Evolutionary conservation across 2,113 vertebrate species (phyloP), one percentile per base, ranked within the genome.

Genomic region (Alosa alosa): DNA sequence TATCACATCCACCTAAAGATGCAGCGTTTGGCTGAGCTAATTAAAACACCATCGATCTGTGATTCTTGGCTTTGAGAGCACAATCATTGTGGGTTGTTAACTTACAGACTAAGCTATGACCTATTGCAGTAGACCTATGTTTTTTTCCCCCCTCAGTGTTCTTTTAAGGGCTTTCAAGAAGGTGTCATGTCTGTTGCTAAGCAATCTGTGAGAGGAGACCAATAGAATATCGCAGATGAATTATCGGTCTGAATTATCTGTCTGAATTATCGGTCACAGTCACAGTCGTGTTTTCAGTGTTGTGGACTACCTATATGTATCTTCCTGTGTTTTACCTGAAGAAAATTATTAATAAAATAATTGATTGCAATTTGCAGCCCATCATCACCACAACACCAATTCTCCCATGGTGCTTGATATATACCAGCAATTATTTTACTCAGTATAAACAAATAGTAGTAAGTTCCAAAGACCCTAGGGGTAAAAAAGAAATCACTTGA

Each of bases 171-270:
- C 75, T 22, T 81, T 86, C 31, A 50, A 50, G 50, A 81, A 72
- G 50, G 44, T 15, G 45, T 52, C 9, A 31, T n/a, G 44, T 31
- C 84, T 31, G 87, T 88, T 88, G 87, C 87, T 83, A 64, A 86
- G 87, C 82, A 68, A 81, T 88, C 52, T 75, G 39, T 41, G 72
- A 39, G 25, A 78, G 72, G 6, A 39, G 13, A 78, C 72, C 10
- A 17, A 13, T 3, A 39, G 72, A 78, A 39, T 36, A 75, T 78
- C 1, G 7, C n/a, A 2, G 64, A 25, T 68, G 64, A 68, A 11
- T 68, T 31, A 25, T 68, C n/a, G 64, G 64, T 78, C 72, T 31
- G 31, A 31, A 31, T 31, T 31, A 31, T 31, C 31, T 31, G 31
- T 31, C 31, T 68, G 64, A 68, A 11, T 68, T 31, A 25, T 68